Base-by-base conservation (phyloP, 2,797 vertebrate genomes). In the Centroberyx gerrardi region DNA sequence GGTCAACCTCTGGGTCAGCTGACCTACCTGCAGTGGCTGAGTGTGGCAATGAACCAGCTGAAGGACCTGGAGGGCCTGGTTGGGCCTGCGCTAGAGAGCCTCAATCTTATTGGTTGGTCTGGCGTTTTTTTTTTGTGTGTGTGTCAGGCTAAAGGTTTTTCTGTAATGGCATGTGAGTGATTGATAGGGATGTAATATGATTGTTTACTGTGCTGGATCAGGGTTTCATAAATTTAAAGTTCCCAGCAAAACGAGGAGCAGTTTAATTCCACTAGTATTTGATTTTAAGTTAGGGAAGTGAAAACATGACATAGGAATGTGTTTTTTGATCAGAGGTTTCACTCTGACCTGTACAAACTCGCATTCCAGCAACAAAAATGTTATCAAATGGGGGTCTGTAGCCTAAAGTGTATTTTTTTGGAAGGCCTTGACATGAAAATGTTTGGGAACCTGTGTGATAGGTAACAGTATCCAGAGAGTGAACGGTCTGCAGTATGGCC, bases 11-110 rank as follows among this genome's bases (percentile, higher is more conserved):
- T 99, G 49, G 82, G 90, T 27, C 92, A 96, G 53, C 82, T 99
- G 62, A 86, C 88, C 18, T 98, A 96, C 80, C 93, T 99, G 61
- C 97, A 99, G 90, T 93, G 95, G 76, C 92, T 97, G 88, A 98
- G 94, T 87, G 90, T 99, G 68, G 94, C 95, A 73, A 81, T 22
- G 53, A 99, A 99, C 90, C 77, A 10, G 63, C 92, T 99, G 33
- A 80, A 48, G 7, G 93, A 94, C 55, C 73, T 95, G 0, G 90
- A 95, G 29, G 97, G 96, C 28, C 92, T 99, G 40, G 84, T 60
- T 31, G 96, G 96, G 8, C 93, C 96, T 13, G 84, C 92, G 10
- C 88, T 99, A 66, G 74, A 93, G 89, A 96, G 8, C 66, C 95
- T 99, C 81, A 97, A 91, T 92, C 95, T 99, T 62, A 94, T 87